A percentile compares a stretch with the other conserved stretches of the same genome.
These are phyloP conservation scores for Tipula vernalis DNA, from an alignment of 2,888 invertebrate genomes.

Conservation along the genomic window DNA sequence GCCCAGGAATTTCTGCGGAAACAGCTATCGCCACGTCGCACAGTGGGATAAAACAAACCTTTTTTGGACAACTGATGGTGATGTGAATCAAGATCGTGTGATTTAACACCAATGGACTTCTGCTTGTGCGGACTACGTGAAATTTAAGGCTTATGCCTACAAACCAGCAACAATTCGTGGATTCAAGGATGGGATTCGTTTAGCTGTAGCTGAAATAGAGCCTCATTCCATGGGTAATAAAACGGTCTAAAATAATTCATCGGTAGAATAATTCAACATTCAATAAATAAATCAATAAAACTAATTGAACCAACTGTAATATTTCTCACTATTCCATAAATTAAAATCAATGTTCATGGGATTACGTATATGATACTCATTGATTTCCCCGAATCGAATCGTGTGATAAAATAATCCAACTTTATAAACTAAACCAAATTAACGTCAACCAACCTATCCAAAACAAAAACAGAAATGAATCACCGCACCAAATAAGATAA, in stretches of 20 bases:
- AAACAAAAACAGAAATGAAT: neutral
- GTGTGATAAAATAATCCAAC: neutral
- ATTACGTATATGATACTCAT: neutral
- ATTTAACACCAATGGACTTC: no score
- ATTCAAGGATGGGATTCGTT: no score
- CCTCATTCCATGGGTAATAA: constrained; percentile 4
- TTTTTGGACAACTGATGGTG: no score
- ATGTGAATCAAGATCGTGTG: no score
- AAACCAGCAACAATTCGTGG: no score
- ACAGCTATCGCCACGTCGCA: no score
- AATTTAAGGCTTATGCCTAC: no score
- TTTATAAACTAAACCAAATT: neutral
- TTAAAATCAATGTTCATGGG: no score
- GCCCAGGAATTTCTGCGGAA: no score
- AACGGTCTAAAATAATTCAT: neutral
- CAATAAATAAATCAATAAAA: neutral
- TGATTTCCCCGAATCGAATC: neutral
- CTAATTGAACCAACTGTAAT: neutral
- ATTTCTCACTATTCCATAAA: neutral
- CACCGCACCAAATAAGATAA: neutral
- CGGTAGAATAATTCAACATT: neutral
- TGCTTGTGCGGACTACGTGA: no score
- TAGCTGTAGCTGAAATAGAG: no score
- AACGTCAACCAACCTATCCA: neutral
- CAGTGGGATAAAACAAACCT: no score